A percentile compares a stretch with the other conserved stretches of the same genome.
Evolutionary conservation across 2,113 vertebrate genomes (phyloP).

Genomic region (Gavialis gangeticus): DNA sequence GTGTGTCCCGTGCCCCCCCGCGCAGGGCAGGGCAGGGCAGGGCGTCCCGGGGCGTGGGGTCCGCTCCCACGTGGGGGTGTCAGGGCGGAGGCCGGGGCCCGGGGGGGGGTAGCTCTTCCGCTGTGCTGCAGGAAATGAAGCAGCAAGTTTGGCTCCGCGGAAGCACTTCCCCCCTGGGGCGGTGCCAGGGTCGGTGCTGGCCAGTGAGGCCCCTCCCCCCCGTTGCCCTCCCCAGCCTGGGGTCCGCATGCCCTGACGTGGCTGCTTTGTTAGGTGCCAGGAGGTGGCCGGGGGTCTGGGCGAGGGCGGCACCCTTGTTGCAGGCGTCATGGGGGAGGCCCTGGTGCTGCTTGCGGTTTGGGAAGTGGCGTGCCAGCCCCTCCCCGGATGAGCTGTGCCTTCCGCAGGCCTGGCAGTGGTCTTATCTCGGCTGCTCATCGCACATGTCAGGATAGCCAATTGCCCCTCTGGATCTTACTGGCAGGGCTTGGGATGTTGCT

Average conservation of each 20-base stretch:
- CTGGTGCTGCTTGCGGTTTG: too few relatives aligned
- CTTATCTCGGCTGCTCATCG: too few relatives aligned
- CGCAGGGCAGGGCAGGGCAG: background rate
- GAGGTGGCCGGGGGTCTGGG: background rate
- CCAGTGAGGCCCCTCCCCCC: background rate
- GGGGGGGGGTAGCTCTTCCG: background rate
- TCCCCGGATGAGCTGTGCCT: too few relatives aligned
- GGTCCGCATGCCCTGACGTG: too few relatives aligned
- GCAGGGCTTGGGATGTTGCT: too few relatives aligned
- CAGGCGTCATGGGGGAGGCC: background rate
- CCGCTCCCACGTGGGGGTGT: background rate
- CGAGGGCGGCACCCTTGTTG: background rate
- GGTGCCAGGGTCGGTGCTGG: too few relatives aligned
- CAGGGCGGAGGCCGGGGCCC: background rate
- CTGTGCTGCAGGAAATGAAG: slow-evolving; percentile 72
- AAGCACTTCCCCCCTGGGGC: background rate
- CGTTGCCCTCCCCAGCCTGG: background rate
- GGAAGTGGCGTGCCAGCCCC: too few relatives aligned
- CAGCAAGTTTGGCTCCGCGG: slow-evolving; percentile 47
- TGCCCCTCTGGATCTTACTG: too few relatives aligned
- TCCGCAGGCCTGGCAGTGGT: too few relatives aligned
- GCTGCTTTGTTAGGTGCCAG: too few relatives aligned
- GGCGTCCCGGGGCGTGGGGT: background rate
- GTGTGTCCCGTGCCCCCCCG: background rate
- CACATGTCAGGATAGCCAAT: too few relatives aligned